Base-by-base conservation (phyloP, 1,140 invertebrate genomes). In the Drosophila subobscura region DNA sequence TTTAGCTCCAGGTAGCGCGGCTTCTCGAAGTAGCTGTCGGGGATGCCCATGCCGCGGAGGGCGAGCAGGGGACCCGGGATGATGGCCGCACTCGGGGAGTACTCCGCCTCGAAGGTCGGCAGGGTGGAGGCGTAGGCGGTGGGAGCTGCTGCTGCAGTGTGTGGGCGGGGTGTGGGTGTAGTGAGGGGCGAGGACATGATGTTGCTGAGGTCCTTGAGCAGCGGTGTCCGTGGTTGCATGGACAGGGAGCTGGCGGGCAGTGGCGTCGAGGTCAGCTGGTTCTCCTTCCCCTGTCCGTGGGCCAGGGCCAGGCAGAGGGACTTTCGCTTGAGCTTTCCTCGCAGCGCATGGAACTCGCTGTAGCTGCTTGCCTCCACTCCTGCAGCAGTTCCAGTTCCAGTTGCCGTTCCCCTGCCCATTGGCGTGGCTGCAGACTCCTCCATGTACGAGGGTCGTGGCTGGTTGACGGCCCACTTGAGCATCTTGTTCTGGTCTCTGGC, bases 401-500 rank as follows among this genome's bases (percentile, higher is more conserved):
- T 3, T 58, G 23, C 16, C 27, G 27, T 1, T 22, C 10, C 33
- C 4, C 33, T 37, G 33, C 10, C 10, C 33, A 37, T 12, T 37
- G 33, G 33, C 33, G 33, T 37, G 33, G 33, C 33, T 37, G 33
- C 12, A 8, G 10, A 12, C 33, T 37, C 33, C 33, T 37, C 72
- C 57, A 85, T 29, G 54, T 91, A 90, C n/a, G 86, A 89, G 33
- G 72, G 79, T 14, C 90, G 73, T 5, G 89, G 86, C 58, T 80
- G 74, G 60, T 88, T 89, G 46, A 91, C 79, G 44, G 90, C 85
- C 90, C 90, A 91, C 74, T 91, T 91, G 54, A 91, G 78, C 90
- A 91, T 91, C 56, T 83, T 79, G 6, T 47, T 41, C 25, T 45
- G 16, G 6, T 45, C 5, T 22, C 23, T 45, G 8, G 20, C 20